Evolutionary conservation across 37 sponge, comb jelly and placozoan species (phyloP), one percentile per base, ranked within the genome.

Genomic region (Chondrosia reniformis): DNA sequence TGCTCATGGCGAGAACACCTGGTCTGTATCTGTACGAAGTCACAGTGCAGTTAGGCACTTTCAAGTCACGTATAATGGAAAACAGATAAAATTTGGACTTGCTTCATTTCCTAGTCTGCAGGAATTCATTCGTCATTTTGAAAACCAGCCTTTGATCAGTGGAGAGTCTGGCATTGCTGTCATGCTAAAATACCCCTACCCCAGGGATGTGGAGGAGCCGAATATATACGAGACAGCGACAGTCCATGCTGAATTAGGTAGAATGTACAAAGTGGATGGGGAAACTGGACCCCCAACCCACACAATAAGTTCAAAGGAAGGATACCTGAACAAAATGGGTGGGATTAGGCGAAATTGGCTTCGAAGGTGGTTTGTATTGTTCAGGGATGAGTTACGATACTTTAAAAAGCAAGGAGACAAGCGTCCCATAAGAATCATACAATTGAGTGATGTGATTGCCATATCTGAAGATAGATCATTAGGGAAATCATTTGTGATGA

Each of bases 21-120:
- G 72, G 72, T 69, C 72, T 25, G 56, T 57, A 3, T 57, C 59
- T 45, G 59, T 76, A 24, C 27, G 90, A 25, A 84, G 91, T 32
- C 83, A 85, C 45, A 81, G 88, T 40, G 58, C 92, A 0, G 96
- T 95, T 30, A 91, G 91, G 63, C 96, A 95, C 63, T 91, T 86
- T 73, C 81, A 82, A 21, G 85, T 95, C 44, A 63, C 67, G 32
- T 95, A 83, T 84, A 83, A 95, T 62, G 96, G 92, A 22, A 59
- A 77, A 21, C 63, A 80, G 52, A 91, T 85, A 66, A 75, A 59
- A 58, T 95, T 95, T 46, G 96, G 96, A 0, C 83, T 95, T 45
- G 96, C 89, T 9, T 81, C 46, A 40, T 95, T 91, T 45, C 4
- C 61, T 28, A 57, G 81, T 2, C 81, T 95, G 28, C 46, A 83